Base-by-base conservation (phyloP, 2,888 invertebrate genomes). In the Cantharis rufa region DNA sequence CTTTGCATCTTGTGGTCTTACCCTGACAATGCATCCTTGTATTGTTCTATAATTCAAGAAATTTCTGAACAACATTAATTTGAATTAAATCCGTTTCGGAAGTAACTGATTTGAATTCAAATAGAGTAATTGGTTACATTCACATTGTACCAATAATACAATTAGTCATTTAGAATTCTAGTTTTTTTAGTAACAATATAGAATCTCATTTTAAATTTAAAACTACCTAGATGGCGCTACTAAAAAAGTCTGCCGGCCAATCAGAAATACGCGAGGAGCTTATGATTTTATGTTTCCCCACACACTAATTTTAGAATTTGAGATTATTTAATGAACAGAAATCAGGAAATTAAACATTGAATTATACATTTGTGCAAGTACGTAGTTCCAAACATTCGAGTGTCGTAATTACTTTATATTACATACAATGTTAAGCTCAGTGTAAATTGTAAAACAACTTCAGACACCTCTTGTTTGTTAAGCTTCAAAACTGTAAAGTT, bases 401-500 rank as follows among this genome's bases (percentile, higher is more conserved):
- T 48, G 48, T 48, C 48, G 64, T 66, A 66, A 66, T 66, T 66
- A 66, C 64, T 66, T 66, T 66, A 66, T 66, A 66, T 66, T 66
- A n/a, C 24, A 66, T 24, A 21, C 24, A 66, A 66, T 66, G 64
- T 66, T n/a, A 24, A 71, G 62, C 62, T 27, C 24, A 71, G 61
- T 62, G 71, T 62, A 63, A 71, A 71, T 62, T 28, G 18, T 27
- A 64, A 62, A 71, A 71, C 63, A 72, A 61, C 66, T 68, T 61
- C 15, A 32, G 66, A 27, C 27, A 15, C 32, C 64, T 66, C 66
- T 48, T 72, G 72, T 72, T 72, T 72, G 68, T 24, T 68, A 27
- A 64, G 28, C 64, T 66, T 66, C 66, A 72, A 68, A 72, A 66
- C 24, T 21, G 21, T 68, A 48, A 72, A 72, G 18, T 72, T 72